These are phyloP conservation scores for Thripadectes ignobilis DNA, from an alignment of 2,797 vertebrate genomes.

Conservation along the genomic window DNA sequence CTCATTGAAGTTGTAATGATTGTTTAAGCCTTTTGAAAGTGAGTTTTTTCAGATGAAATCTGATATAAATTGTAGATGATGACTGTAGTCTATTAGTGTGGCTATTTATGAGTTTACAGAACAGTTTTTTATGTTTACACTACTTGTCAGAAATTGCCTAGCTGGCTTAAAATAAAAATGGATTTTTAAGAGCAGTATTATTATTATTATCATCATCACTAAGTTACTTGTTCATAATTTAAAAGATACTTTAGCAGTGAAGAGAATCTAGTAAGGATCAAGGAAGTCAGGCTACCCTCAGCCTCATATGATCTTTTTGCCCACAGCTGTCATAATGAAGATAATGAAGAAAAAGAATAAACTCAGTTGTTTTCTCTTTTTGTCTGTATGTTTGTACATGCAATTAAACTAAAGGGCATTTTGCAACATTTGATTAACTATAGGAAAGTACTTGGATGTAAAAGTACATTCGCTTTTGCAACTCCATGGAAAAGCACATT, in stretches of 20 bases:
- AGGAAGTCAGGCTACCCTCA: background rate
- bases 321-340: background rate
- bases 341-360: background rate
- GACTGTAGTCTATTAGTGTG: background rate
- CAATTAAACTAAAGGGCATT: background rate
- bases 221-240: background rate
- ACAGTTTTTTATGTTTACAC: background rate
- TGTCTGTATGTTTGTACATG: background rate
- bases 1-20: background rate
- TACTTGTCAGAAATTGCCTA: background rate
- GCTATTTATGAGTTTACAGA: background rate
- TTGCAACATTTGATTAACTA: background rate
- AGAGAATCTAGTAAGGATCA: background rate
- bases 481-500: background rate
- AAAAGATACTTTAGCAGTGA: background rate
- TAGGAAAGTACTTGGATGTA: background rate
- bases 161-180: background rate
- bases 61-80: background rate
- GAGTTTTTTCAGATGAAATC: background rate
- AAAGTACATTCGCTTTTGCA: background rate
- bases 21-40: slow-evolving; percentile 21
- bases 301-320: background rate
- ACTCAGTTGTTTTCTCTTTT: background rate
- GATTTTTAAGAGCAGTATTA: background rate
- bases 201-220: background rate